phyloP scores from a whole-genome alignment of 1,140 invertebrate genomes.

The Mylabris phalerata region DNA sequence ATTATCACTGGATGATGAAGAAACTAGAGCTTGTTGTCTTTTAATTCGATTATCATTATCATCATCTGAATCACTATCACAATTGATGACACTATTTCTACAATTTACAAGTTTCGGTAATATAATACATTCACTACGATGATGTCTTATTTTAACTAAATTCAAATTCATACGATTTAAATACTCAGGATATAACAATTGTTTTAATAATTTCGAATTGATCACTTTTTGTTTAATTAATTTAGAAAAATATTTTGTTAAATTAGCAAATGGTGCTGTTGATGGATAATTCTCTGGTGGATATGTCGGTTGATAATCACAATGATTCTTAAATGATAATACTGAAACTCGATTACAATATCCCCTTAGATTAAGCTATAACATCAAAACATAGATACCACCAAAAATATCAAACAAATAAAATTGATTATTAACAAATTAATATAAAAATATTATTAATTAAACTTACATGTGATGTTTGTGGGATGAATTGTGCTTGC shows the following conservation, averaged over 20 bases:
- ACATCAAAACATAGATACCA: constrained; percentile 24
- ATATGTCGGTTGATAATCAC: constrained; percentile 50
- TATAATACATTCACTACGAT: constrained; percentile 49
- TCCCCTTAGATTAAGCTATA: constrained; percentile 45
- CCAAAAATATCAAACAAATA: no score
- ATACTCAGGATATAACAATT: constrained; percentile 62
- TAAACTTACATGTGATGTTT: constrained; percentile 50
- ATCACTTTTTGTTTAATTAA: constrained; percentile 66
- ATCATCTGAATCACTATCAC: constrained; percentile 43
- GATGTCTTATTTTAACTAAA: constrained; percentile 47
- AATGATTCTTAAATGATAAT: constrained; percentile 42
- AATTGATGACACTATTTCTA: constrained; percentile 47
- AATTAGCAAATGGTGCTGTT: constrained; percentile 59
- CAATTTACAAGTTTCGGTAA: constrained; percentile 47
- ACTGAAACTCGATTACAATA: constrained; percentile 48
- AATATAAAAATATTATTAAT: neutral
- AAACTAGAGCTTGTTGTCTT: constrained; percentile 53
- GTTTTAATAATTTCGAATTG: constrained; percentile 61
- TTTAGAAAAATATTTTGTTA: constrained; percentile 67
- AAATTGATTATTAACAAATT: no score
- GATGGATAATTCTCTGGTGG: constrained; percentile 57
- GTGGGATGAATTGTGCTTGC: constrained; percentile 43
- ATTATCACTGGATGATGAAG: constrained; percentile 29
- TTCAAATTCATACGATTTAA: constrained; percentile 46
- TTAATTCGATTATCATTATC: constrained; percentile 40